Percentiles rank a stretch among this genome's conserved stretches.
phyloP scores from a whole-genome alignment of 2,797 vertebrate genomes.

The Ambastaia sidthimunki region DNA sequence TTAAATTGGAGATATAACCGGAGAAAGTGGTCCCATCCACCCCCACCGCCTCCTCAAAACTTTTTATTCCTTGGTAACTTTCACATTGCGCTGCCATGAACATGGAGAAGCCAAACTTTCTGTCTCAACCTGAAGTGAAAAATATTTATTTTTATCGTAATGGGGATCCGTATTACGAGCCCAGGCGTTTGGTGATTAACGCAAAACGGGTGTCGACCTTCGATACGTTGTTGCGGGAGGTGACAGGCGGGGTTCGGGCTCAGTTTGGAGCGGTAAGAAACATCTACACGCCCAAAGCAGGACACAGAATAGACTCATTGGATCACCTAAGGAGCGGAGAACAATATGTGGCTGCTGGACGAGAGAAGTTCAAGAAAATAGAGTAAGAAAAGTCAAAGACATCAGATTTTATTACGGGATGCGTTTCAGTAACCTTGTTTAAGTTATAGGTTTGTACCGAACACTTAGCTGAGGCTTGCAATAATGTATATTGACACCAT shows the following conservation, averaged over 20 bases:
- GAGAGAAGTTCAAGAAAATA: constrained; percentile 92
- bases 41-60: not conserved
- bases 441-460: no score
- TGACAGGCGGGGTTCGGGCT: constrained; percentile 89
- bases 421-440: no score
- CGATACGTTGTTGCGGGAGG: constrained; percentile 90
- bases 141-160: constrained; percentile 91
- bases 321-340: constrained; percentile 89
- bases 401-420: no score
- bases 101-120: constrained; percentile 79
- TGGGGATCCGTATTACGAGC: constrained; percentile 91
- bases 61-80: not conserved
- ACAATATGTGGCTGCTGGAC: constrained; percentile 93
- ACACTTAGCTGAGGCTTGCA: no score
- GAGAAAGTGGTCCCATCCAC: not conserved
- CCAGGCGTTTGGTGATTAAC: constrained; percentile 89
- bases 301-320: constrained; percentile 86
- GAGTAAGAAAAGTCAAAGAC: constrained; percentile 81
- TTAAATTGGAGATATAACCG: not conserved
- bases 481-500: no score
- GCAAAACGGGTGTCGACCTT: constrained; percentile 90
- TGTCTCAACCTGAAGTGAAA: constrained; percentile 91
- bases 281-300: constrained; percentile 91
- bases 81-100: constrained; percentile 62
- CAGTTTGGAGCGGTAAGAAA: constrained; percentile 93